A percentile compares a stretch with the other conserved stretches of the same genome.
phyloP scores from a whole-genome alignment of 1,140 invertebrate species.

The Anadara kagoshimensis region DNA sequence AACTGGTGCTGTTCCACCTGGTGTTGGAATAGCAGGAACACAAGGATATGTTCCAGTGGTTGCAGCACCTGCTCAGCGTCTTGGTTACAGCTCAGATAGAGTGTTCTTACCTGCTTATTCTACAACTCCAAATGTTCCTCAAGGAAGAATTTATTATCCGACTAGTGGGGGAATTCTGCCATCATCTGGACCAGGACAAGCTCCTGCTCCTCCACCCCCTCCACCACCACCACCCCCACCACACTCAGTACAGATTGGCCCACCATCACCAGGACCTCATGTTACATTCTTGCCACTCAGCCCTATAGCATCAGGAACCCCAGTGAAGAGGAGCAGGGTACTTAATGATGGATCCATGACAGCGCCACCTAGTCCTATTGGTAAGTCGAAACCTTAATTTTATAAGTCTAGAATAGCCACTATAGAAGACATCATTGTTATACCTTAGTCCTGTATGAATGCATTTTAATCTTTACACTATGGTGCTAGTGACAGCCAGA shows the following conservation, averaged over 20 bases:
- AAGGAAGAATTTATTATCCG: constrained; percentile 55
- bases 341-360: constrained; percentile 42
- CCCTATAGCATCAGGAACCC: constrained; percentile 56
- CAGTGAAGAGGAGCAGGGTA: constrained; percentile 32
- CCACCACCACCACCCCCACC: not conserved
- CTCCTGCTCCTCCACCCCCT: constrained; percentile 21
- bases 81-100: constrained; percentile 42
- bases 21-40: not conserved
- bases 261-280: constrained; percentile 21
- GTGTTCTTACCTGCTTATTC: constrained; percentile 47
- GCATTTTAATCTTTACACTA: too few relatives aligned
- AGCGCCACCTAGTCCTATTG: constrained; percentile 54
- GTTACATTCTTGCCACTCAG: constrained; percentile 35
- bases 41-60: constrained; percentile 33
- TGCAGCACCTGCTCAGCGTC: constrained; percentile 39
- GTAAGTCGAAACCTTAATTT: constrained; percentile 37
- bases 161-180: constrained; percentile 33
- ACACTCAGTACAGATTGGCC: not conserved
- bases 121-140: constrained; percentile 37
- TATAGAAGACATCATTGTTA: too few relatives aligned
- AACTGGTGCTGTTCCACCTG: constrained; percentile 16
- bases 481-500: too few relatives aligned
- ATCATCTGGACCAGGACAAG: constrained; percentile 46
- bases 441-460: too few relatives aligned
- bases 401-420: too few relatives aligned